These are phyloP conservation scores for Aldabrachelys gigantea DNA, from an alignment of 2,113 vertebrate species.

Conservation along the genomic window DNA sequence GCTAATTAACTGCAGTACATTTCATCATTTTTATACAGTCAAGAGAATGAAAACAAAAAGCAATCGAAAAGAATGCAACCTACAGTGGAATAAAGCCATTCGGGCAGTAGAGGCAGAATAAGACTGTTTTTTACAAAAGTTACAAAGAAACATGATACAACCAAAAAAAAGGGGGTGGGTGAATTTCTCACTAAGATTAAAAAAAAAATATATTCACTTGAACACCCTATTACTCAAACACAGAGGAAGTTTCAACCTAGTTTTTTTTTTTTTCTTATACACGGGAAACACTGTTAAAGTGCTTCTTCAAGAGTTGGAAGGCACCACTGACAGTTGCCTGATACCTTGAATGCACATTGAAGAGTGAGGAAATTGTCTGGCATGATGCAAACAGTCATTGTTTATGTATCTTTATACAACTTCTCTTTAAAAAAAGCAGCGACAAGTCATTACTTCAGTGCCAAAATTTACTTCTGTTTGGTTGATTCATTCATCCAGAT, in stretches of 20 bases:
- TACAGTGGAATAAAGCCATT: slow-evolving; percentile 76
- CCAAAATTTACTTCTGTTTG: slow-evolving; percentile 56
- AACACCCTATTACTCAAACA: slow-evolving; percentile 71
- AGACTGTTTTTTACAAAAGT: slow-evolving; percentile 68
- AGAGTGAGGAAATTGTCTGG: slow-evolving; percentile 71
- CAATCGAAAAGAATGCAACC: slow-evolving; percentile 68
- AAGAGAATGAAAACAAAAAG: slow-evolving; percentile 57
- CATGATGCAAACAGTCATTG: slow-evolving; percentile 69
- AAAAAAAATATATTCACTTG: slow-evolving; percentile 53
- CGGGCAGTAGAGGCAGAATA: slow-evolving; percentile 56
- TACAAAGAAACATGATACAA: slow-evolving; percentile 58
- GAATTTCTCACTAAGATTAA: slow-evolving; percentile 56
- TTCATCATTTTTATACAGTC: slow-evolving; percentile 60
- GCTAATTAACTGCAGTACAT: slow-evolving; percentile 66
- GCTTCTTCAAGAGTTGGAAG: slow-evolving; percentile 60
- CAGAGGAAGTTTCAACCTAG: slow-evolving; percentile 55
- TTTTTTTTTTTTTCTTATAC: slow-evolving; percentile 44
- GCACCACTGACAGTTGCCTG: slow-evolving; percentile 47
- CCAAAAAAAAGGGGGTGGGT: slow-evolving; percentile 18
- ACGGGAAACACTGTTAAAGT: slow-evolving; percentile 67
- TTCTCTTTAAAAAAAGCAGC: slow-evolving; percentile 42
- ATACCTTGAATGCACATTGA: slow-evolving; percentile 72
- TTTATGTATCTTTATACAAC: slow-evolving; percentile 73
- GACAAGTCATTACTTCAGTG: slow-evolving; percentile 74
- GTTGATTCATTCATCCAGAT: slow-evolving; percentile 13